Percentiles rank a stretch among this genome's conserved stretches.
phyloP scores from a whole-genome alignment of 2,113 vertebrate genomes.

The Oryctolagus cuniculus region DNA sequence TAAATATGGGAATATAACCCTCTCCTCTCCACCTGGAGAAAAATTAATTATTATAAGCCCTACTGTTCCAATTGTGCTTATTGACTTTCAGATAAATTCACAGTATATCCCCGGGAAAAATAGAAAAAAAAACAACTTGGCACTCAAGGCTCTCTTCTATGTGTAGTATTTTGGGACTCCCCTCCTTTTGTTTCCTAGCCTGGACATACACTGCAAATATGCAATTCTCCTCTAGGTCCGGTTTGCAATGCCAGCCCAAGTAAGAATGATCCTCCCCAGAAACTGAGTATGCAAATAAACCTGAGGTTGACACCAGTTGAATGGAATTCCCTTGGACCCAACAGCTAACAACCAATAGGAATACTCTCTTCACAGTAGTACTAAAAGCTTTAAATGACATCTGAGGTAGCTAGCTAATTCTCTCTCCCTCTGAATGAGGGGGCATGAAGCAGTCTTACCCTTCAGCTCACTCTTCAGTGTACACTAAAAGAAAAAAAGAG shows the following conservation, averaged over 20 bases:
- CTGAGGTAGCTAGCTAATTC: neutral
- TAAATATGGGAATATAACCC: slow-evolving; percentile 5
- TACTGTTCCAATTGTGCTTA: neutral
- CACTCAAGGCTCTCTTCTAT: neutral
- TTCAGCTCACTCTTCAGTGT: neutral
- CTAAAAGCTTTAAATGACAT: slow-evolving; percentile 22
- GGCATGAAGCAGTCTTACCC: neutral
- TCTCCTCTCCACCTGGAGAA: slow-evolving; percentile 12
- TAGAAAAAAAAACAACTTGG: slow-evolving; percentile 1
- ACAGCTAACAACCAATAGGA: neutral
- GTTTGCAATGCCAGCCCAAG: neutral
- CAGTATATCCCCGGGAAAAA: slow-evolving; percentile 19
- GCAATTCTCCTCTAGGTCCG: slow-evolving; percentile 38
- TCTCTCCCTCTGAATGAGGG: neutral
- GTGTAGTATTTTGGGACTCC: neutral
- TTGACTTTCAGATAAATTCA: slow-evolving; percentile 24
- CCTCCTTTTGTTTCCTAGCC: neutral
- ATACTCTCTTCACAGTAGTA: neutral
- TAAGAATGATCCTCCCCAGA: neutral
- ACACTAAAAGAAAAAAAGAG: neutral
- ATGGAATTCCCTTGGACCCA: neutral
- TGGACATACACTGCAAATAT: slow-evolving; percentile 20
- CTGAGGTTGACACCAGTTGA: neutral
- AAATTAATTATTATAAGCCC: neutral
- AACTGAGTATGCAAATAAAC: neutral